Base-by-base conservation (phyloP, 2,113 vertebrate genomes). In the Onychostoma macrolepis region DNA sequence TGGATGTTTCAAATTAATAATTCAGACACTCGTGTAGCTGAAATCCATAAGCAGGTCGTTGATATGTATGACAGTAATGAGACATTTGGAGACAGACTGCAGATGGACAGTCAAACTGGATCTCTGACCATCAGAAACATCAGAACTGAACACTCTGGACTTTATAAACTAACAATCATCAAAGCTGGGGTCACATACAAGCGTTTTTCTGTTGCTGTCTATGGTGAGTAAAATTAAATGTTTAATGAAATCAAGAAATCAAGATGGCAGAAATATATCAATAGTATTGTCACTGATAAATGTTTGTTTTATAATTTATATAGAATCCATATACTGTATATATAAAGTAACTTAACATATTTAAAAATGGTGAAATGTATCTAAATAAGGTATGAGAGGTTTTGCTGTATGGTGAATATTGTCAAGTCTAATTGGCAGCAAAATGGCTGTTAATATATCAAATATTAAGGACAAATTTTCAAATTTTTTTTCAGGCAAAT, bases 121-220 rank as follows among this genome's bases (percentile, higher is more conserved):
- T 45, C 72, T 75, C 11, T 75, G 41, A 75, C 41, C 72, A 75
- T 75, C 75, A 78, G n/a, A 11, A 28, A 53, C n/a, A 78, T 53
- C 26, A 21, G 45, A 53, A 21, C 75, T 19, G 8, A 30, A 78
- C 12, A 76, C 38, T 8, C 45, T 53, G 45, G 45, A 78, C 75
- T 53, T 53, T 78, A 78, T 33, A 78, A 78, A 78, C 74, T 76
- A 45, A 1, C 1, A 0, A 76, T 76, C 13, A 7, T 45, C 41
- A 26, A 26, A 26, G 43, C 0, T 1, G 13, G 0, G 1, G n/a
- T 4, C 1, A 1, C 75, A 21, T 11, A 21, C 26, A 77, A 1
- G 17, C 21, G 3, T 5, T 78, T 78, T 19, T 10, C 3, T 33
- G 75, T 78, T 19, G 4, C 8, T 21, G 75, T 78, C 8, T 78